Percentiles rank a stretch among this genome's conserved stretches.
Evolutionary conservation across 2,888 invertebrate species (phyloP).

Genomic region (Caradrina kadenii): DNA sequence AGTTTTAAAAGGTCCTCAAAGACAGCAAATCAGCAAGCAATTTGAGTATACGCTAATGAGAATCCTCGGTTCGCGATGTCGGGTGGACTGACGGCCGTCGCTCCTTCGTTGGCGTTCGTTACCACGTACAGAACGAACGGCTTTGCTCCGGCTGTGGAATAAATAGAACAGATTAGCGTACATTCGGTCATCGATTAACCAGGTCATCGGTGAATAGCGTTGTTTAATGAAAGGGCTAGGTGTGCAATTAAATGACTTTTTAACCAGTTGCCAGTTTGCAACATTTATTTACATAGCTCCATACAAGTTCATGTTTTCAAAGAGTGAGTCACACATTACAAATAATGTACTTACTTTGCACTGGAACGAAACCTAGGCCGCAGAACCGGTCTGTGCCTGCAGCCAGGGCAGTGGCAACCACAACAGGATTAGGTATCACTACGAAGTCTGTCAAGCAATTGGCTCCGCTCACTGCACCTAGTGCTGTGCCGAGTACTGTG

Average conservation of each 20-base stretch:
- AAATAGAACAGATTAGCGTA: background rate
- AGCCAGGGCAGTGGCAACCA: conserved; percentile 80
- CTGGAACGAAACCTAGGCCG: conserved; percentile 92
- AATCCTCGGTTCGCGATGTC: conserved; percentile 95
- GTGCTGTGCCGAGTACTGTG: conserved; percentile 90
- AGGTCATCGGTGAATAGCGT: too few species aligned
- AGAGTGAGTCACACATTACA: background rate
- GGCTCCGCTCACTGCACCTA: conserved; percentile 90
- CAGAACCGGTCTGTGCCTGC: conserved; percentile 93
- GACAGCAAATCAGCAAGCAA: conserved; percentile 88
- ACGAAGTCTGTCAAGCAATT: conserved; percentile 94
- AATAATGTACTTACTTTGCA: conserved; percentile 91
- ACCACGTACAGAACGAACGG: conserved; percentile 94
- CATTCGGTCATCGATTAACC: background rate
- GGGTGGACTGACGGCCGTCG: conserved; percentile 80
- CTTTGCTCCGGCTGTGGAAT: conserved; percentile 89
- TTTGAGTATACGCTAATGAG: conserved; percentile 92
- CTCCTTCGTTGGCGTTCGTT: conserved; percentile 91
- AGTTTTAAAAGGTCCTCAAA: background rate
- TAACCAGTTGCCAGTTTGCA: too few species aligned
- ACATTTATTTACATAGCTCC: too few species aligned
- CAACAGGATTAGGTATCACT: conserved; percentile 92
- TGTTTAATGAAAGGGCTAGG: too few species aligned
- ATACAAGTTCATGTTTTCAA: background rate
- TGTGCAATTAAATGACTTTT: too few species aligned